These are phyloP conservation scores for Pseudomyrmex dendroicus DNA, from an alignment of 1,140 invertebrate species.

Conservation along the genomic window DNA sequence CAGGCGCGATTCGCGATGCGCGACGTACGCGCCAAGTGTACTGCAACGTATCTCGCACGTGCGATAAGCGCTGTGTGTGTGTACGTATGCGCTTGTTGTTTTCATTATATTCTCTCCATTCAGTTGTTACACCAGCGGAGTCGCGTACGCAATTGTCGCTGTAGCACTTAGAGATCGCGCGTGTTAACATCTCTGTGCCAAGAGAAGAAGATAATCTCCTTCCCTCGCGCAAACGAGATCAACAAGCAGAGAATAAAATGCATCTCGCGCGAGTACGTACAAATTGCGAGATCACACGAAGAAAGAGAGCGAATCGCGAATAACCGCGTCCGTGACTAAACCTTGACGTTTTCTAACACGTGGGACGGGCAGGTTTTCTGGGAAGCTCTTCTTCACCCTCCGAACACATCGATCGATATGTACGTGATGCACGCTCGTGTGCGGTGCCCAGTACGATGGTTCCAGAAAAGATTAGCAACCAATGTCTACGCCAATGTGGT, in stretches of 20 bases:
- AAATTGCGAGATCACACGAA: constrained; percentile 16
- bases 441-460: constrained; percentile 25
- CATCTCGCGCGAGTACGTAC: background rate
- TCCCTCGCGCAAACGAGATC: background rate
- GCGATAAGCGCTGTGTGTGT: constrained; percentile 60
- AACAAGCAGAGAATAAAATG: constrained; percentile 13
- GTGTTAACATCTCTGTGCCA: too few relatives aligned
- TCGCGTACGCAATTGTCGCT: background rate
- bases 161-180: too few relatives aligned
- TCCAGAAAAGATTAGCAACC: constrained; percentile 61
- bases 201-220: too few relatives aligned
- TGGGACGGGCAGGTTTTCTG: constrained; percentile 17
- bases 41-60: constrained; percentile 52
- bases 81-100: constrained; percentile 38
- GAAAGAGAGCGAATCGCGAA: constrained; percentile 20
- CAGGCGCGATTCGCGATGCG: constrained; percentile 39
- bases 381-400: constrained; percentile 4
- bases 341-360: constrained; percentile 50
- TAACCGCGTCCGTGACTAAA: constrained; percentile 17
- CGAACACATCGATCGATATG: constrained; percentile 61
- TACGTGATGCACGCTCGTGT: constrained; percentile 42
- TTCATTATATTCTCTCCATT: constrained; percentile 70
- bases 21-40: constrained; percentile 28
- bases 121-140: constrained; percentile 42
- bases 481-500: constrained; percentile 59